Evolutionary conservation across 2,888 invertebrate genomes (phyloP).

Genomic region (Seira sanloemensis): DNA sequence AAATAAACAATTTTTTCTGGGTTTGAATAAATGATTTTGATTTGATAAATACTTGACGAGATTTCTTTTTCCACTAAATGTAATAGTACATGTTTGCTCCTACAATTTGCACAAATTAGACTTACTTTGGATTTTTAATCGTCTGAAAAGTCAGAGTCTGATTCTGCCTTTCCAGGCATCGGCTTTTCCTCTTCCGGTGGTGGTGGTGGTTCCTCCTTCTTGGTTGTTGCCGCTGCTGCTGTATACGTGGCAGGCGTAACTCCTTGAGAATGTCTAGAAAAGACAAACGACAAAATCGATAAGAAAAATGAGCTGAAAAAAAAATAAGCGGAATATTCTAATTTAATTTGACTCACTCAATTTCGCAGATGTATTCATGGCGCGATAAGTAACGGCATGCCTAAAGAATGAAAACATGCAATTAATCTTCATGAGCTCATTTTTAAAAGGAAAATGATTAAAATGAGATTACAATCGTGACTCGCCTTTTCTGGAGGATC

Average conservation of each 20-base stretch:
- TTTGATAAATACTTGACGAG: too few relatives aligned
- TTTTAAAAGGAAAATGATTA: too few relatives aligned
- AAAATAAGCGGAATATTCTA: too few relatives aligned
- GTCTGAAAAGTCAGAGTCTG: conserved; percentile 73
- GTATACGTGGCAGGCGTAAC: conserved; percentile 69
- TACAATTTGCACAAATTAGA: not conserved
- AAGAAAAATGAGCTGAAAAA: not conserved
- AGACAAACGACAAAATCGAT: too few relatives aligned
- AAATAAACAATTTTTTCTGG: not conserved
- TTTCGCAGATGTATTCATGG: conserved; percentile 91
- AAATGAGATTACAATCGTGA: too few relatives aligned
- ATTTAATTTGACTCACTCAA: conserved; percentile 80
- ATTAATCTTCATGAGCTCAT: too few relatives aligned
- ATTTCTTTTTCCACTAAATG: not conserved
- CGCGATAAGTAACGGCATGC: conserved; percentile 52
- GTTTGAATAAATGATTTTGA: too few relatives aligned
- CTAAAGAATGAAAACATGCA: not conserved
- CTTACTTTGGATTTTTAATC: conserved; percentile 30
- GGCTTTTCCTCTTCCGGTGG: conserved; percentile 47
- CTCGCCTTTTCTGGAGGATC: conserved; percentile 98
- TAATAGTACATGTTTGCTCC: not conserved
- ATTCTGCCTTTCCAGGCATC: conserved; percentile 62
- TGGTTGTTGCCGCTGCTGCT: conserved; percentile 66
- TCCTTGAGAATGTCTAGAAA: conserved; percentile 61
- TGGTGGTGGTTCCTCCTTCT: conserved; percentile 48